A percentile compares a stretch with the other conserved stretches of the same genome.
Conservation (phyloP, 2,113 vertebrate species). For the Pimephales promelas region DNA sequence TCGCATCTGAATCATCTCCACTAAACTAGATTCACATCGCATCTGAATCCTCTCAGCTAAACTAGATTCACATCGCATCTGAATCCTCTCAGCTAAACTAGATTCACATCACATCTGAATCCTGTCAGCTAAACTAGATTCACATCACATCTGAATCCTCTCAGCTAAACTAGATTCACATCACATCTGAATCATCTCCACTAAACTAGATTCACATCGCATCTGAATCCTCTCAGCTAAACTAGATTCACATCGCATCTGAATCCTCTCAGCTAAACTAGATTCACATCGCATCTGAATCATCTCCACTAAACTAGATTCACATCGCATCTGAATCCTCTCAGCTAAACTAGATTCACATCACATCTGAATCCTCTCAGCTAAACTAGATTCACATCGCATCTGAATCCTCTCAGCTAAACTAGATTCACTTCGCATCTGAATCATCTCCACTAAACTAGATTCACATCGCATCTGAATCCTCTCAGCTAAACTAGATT, state of each 20-base stretch:
- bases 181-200: no score
- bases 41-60: background rate
- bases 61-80: no score
- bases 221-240: background rate
- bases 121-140: background rate
- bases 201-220: no score
- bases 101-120: no score
- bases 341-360: background rate
- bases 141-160: background rate
- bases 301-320: no score
- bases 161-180: no score
- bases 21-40: background rate
- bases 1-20: background rate
- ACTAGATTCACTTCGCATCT: no score
- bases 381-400: no score
- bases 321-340: no score
- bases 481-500: background rate
- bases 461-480: constrained; percentile 1
- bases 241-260: background rate
- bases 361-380: background rate
- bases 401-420: no score
- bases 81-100: no score
- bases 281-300: no score
- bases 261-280: background rate
- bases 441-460: background rate